Conservation (phyloP, 53 echinoderm and acorn worm species). For the Apostichopus leukothele region DNA sequence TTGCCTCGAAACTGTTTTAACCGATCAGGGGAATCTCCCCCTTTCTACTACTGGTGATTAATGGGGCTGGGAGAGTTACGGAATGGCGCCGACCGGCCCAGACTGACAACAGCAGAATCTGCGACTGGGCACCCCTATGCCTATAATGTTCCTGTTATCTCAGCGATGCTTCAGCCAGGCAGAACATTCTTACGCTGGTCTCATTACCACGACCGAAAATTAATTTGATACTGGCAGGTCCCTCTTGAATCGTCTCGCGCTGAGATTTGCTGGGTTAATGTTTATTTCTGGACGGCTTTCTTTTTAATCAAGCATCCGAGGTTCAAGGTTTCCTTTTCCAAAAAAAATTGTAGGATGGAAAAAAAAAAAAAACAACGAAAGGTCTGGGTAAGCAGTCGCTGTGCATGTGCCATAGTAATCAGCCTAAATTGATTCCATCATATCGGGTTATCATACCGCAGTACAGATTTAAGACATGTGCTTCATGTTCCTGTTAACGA, state of each 20-base stretch:
- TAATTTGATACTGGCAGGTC: constrained; percentile 50
- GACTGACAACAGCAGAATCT: constrained; percentile 1
- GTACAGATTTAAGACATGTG: not conserved
- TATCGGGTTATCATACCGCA: not conserved
- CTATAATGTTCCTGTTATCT: constrained; percentile 41
- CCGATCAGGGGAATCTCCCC: constrained; percentile 50
- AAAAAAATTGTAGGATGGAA: not conserved
- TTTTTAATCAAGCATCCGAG: constrained; percentile 45
- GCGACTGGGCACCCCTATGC: constrained; percentile 47
- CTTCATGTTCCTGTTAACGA: constrained; percentile 3
- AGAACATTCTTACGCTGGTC: constrained; percentile 39
- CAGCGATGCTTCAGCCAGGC: constrained; percentile 37
- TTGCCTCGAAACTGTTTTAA: constrained; percentile 16
- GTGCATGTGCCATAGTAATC: constrained; percentile 36
- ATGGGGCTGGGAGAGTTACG: constrained; percentile 43
- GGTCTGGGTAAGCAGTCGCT: not conserved
- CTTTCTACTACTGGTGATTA: constrained; percentile 30
- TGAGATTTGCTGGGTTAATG: constrained; percentile 49
- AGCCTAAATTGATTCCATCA: constrained; percentile 35
- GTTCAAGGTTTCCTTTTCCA: constrained; percentile 29
- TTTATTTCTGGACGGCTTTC: constrained; percentile 43
- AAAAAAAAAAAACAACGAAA: too few species aligned
- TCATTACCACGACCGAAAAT: constrained; percentile 26
- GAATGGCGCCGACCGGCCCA: constrained; percentile 49
- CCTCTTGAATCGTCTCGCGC: constrained; percentile 44